Evolutionary conservation across 2,113 vertebrate genomes (phyloP), one percentile per base, ranked within the genome.

Genomic region (Brachionichthys hirsutus): DNA sequence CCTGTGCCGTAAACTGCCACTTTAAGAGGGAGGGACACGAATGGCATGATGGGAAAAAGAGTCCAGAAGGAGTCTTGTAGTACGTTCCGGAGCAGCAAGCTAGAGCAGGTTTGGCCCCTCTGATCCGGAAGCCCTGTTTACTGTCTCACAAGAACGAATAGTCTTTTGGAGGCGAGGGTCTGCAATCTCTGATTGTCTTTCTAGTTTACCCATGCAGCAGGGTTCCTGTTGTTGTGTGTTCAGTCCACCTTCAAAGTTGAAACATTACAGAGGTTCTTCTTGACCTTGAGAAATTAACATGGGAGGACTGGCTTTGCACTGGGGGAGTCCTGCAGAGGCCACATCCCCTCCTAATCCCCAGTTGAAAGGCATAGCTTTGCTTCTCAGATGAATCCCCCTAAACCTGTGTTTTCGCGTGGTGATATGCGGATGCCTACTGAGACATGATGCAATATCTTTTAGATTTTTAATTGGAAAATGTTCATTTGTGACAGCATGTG

Each of bases 201-300:
- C n/a, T n/a, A n/a, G n/a, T n/a, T n/a, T 6, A 36, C 50, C 47
- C 18, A 13, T 81, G n/a, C 85, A 85, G 87, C 82, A 65, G 81
- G 85, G 81, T 70, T 83, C 80, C 82, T 84, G 78, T 83, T 86
- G 75, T 88, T 83, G 78, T 90, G 81, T 88, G 81, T 78, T 51
- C 67, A 64, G 77, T 82, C 73, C 84, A 86, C 83, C 80, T 85
- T 89, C 75, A 86, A 84, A 85, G 77, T 73, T 73, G 54, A 74
- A 75, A 82, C 75, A 63, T 80, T 60, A 72, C 78, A 78, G 69
- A 76, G 80, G 51, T 70, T 85, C 64, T 71, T 83, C 65, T 66
- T 86, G 84, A 89, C 88, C 88, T 88, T 90, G 88, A 84, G 73
- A 86, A 88, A 87, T 88, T 80, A 89, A 84, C 82, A 84, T 87